Conservation (phyloP, 2,888 invertebrate genomes). For the Tiliacea citrago region DNA sequence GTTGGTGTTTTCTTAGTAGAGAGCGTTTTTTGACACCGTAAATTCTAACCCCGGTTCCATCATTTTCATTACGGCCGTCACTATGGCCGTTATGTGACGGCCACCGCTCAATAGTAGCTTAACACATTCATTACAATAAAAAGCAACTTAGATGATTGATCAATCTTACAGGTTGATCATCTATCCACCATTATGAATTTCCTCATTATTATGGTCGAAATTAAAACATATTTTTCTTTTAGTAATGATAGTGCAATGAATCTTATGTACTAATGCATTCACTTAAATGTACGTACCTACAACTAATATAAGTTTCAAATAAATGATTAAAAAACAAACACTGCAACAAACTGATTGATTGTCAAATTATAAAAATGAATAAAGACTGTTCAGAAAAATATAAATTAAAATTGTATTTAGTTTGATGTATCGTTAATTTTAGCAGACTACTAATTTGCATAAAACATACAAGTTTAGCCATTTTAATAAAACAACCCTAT, state of each 20-base stretch:
- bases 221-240: not conserved
- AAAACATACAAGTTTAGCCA: not conserved
- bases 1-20: not conserved
- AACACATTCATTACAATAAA: conserved; percentile 17
- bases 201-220: not conserved
- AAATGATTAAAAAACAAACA: conserved; percentile 30
- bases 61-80: not conserved
- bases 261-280: conserved; percentile 26
- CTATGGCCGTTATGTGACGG: not conserved
- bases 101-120: not conserved
- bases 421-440: no score
- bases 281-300: conserved; percentile 19
- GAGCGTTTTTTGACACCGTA: not conserved
- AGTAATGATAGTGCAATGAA: conserved; percentile 2
- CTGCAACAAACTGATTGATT: conserved; percentile 13
- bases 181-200: not conserved
- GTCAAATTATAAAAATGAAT: conserved; percentile 1
- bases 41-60: not conserved
- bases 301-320: conserved; percentile 29
- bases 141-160: not conserved
- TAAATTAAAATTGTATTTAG: not conserved
- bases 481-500: not conserved
- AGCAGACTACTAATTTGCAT: no score
- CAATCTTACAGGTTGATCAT: not conserved
- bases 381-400: not conserved